Evolutionary conservation across 2,888 invertebrate genomes (phyloP).

Genomic region (Sympetrum striolatum): DNA sequence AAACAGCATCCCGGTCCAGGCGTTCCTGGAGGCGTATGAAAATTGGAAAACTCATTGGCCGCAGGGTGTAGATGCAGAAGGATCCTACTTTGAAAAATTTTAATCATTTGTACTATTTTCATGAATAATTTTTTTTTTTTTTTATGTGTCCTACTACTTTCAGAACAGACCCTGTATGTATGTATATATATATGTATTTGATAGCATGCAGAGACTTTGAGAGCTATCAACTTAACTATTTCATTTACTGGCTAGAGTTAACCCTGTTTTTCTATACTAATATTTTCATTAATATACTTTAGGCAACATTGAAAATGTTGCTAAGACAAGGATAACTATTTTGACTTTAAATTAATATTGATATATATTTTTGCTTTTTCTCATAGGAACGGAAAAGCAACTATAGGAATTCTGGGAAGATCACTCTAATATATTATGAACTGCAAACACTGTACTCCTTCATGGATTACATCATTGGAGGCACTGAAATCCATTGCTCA

Average conservation of each 20-base stretch:
- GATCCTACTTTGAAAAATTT: no score
- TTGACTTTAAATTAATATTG: background rate
- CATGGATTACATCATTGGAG: slow-evolving; percentile 66
- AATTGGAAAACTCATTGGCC: no score
- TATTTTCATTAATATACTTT: background rate
- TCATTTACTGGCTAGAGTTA: background rate
- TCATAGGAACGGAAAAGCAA: slow-evolving; percentile 3
- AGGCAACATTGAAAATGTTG: background rate
- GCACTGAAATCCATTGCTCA: slow-evolving; percentile 61
- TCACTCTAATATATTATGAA: slow-evolving; percentile 50
- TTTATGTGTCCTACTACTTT: no score
- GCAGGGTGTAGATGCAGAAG: no score
- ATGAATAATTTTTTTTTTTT: no score
- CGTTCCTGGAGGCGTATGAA: no score
- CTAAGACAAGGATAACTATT: background rate
- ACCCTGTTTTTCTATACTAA: background rate
- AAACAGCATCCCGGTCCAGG: no score
- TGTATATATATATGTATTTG: no score
- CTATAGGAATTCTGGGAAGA: slow-evolving; percentile 57
- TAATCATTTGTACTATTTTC: no score
- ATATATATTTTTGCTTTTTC: background rate
- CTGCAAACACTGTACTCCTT: slow-evolving; percentile 59
- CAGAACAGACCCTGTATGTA: no score
- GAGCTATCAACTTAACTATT: no score
- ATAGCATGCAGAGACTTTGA: no score